Conservation (phyloP, 2,888 invertebrate genomes). For the Periphyllus acericola region DNA sequence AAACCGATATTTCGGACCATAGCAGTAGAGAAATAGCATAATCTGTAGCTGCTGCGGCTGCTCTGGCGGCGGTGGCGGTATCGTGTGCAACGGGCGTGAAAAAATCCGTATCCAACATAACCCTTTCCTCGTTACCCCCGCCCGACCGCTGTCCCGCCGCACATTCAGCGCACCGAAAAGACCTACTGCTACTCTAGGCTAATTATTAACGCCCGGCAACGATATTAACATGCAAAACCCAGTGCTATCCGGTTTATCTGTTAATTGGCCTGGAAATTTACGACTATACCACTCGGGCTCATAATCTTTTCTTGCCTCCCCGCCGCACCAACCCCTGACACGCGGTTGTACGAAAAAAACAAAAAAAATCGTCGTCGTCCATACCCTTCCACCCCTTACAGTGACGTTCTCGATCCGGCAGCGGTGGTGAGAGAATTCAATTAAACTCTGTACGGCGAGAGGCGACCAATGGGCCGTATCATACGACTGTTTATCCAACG, state of each 20-base stretch:
- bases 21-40: not conserved
- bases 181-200: slow-evolving; percentile 18
- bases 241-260: slow-evolving; percentile 58
- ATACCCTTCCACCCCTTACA: not conserved
- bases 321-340: not conserved
- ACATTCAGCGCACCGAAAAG: not conserved
- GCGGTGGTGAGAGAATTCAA: slow-evolving; percentile 22
- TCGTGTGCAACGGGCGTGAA: not conserved
- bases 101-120: slow-evolving; percentile 21
- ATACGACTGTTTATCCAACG: slow-evolving; percentile 41
- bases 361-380: not conserved
- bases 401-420: not conserved
- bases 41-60: not conserved
- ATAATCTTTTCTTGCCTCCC: slow-evolving; percentile 51
- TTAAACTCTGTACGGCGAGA: slow-evolving; percentile 42
- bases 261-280: slow-evolving; percentile 62
- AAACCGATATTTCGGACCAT: not conserved
- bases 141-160: not conserved
- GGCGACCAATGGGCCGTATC: slow-evolving; percentile 40
- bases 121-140: not conserved
- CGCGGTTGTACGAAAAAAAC: not conserved
- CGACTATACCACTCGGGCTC: slow-evolving; percentile 30
- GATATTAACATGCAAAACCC: slow-evolving; percentile 60
- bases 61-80: not conserved
- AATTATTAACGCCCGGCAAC: slow-evolving; percentile 61